phyloP scores from a whole-genome alignment of 2,888 invertebrate genomes.

The Acholoe squamosa region DNA sequence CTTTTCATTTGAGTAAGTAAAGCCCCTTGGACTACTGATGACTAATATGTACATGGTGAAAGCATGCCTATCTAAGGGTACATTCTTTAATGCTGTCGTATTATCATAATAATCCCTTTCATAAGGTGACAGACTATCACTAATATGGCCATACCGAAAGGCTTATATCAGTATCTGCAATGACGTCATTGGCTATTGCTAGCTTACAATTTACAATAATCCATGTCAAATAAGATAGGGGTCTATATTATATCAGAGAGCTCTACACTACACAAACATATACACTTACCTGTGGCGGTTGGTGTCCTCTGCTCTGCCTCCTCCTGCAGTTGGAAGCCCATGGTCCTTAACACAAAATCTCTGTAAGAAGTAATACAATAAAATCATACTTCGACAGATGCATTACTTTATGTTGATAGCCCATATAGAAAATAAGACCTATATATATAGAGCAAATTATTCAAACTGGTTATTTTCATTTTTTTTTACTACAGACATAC shows the following conservation, averaged over 20 bases:
- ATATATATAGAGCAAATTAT: not conserved
- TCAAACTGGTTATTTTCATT: not conserved
- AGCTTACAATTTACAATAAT: not conserved
- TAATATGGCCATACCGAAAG: not conserved
- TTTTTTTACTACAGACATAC: not conserved
- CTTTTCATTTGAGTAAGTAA: no score
- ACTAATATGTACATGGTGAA: no score
- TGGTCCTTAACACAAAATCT: slow-evolving; percentile 28
- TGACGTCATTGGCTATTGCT: not conserved
- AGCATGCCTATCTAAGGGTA: no score
- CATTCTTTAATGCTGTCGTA: no score
- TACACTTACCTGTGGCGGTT: slow-evolving; percentile 4
- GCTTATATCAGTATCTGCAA: not conserved
- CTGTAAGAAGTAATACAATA: not conserved
- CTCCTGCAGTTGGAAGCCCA: not conserved
- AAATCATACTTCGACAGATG: not conserved
- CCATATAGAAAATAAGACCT: not conserved
- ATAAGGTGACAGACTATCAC: not conserved
- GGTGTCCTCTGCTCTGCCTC: slow-evolving; percentile 4
- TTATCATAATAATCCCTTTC: no score
- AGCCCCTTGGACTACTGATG: no score
- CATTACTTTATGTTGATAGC: not conserved
- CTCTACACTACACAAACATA: not conserved
- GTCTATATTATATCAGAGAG: not conserved
- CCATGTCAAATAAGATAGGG: not conserved